These are phyloP conservation scores for Sesamia nonagrioides DNA, from an alignment of 1,140 invertebrate genomes.

Conservation along the genomic window DNA sequence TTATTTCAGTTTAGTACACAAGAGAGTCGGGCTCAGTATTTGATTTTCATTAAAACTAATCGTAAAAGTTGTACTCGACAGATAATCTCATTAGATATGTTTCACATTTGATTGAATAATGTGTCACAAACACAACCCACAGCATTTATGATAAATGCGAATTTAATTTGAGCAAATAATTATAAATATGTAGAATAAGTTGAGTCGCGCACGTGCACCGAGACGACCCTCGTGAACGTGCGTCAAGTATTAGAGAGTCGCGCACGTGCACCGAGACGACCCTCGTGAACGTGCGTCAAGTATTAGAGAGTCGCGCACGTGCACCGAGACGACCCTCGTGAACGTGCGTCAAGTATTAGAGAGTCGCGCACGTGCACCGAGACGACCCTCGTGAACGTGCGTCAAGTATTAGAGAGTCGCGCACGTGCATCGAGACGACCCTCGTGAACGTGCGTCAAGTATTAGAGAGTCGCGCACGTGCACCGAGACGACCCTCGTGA, in stretches of 20 bases:
- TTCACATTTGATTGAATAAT: background rate
- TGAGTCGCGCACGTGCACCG: background rate
- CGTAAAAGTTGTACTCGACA: conserved; percentile 26
- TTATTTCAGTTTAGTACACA: too few relatives aligned
- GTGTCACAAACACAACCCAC: conserved; percentile 13
- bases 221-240: background rate
- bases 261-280: background rate
- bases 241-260: background rate
- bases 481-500: too few relatives aligned
- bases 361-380: background rate
- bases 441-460: too few relatives aligned
- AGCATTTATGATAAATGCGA: background rate
- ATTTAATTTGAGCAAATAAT: conserved; percentile 22
- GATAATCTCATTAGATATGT: conserved; percentile 39
- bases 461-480: too few relatives aligned
- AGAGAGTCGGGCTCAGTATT: background rate
- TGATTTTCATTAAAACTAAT: background rate
- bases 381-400: background rate
- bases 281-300: background rate
- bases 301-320: background rate
- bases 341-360: background rate
- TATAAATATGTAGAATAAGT: background rate
- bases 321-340: background rate
- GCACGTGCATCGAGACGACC: too few relatives aligned
- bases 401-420: conserved; percentile 5